Evolutionary conservation across 2,113 vertebrate species (phyloP), one percentile per base, ranked within the genome.

Genomic region (Galeopterus variegatus): DNA sequence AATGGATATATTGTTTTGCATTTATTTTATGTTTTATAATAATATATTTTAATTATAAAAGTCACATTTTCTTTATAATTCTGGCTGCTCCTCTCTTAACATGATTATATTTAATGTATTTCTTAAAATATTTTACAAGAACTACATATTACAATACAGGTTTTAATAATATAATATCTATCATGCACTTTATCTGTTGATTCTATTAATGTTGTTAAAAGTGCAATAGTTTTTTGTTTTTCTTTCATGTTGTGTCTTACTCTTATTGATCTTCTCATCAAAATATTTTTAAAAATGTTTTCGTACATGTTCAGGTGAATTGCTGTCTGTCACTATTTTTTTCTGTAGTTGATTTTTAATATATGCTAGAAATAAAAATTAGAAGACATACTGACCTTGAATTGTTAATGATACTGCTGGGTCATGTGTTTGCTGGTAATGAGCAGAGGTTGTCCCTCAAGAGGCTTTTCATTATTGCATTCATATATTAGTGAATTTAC

Each of bases 261-360:
- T 48, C 7, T 67, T 88, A 28, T 54, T 77, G 3, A 36, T 41
- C 24, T 79, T 87, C 3, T 67, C 1, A 70, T 84, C 15, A 64
- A 79, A 77, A 17, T 52, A 13, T 24, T 5, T 82, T 86, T 70
- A 83, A 88, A 41, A 3, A 17, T 15, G 41, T 79, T 60, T 75
- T 17, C 8, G 76, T 45, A 5, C 18, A 58, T 80, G 19, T 80
- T 87, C 3, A 73, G 33, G 14, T 80, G 58, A 3, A 54, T 88
- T 84, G 65, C 26, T 33, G 12, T 64, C 19, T 88, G 33, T 14
- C 5, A 36, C 13, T 86, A 12, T 86, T 84, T 64, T 41, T 41
- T 60, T 89, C 48, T 91, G 17, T 8, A 26, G 52, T 56, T 69
- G 21, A 85, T 88, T 88, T 90, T 88, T 11, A 97, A 82, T 85